Evolutionary conservation across 2,888 invertebrate genomes (phyloP), one percentile per base, ranked within the genome.

Genomic region (Allacma fusca): DNA sequence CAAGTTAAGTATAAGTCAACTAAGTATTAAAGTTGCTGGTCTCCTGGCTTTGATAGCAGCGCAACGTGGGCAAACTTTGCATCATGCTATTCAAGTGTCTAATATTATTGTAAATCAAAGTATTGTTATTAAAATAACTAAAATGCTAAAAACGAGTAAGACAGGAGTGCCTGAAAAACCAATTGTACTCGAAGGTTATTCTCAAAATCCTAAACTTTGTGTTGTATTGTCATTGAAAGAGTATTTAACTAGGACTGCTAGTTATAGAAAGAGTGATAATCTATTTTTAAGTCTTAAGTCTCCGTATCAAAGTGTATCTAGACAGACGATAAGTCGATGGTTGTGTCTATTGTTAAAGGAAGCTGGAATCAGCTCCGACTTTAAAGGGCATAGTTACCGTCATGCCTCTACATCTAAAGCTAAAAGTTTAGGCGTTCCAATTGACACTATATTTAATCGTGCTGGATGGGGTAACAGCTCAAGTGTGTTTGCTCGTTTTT

Each of bases 391-490:
- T n/a, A 28, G 57, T 16, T 73, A 57, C 62, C 26, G 73, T 26
- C 57, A 57, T 19, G 59, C 73, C 1, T 59, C 73, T 0, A 73
- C 73, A 1, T 73, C 73, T 12, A 73, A 62, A 73, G 73, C 73
- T 1, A 16, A 29, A 21, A 4, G 26, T 16, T n/a, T 26, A 19
- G 73, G 73, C 34, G 28, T 21, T 23, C 26, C 26, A 34, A 40
- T 62, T 40, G 73, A 73, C 62, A 16, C 9, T 34, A 73, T 73
- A 21, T 73, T 62, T 62, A 34, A 34, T 62, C 19, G 26, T n/a
- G 73, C 73, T 13, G 62, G 73, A 9, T 73, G 73, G 73, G 24
- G 19, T 34, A 62, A 28, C 23, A 34, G n/a, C 19, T 73, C 73
- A n/a, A 13, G 9, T 12, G 24, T 34, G 13, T 73, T 73, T 73